Evolutionary conservation across 2,888 invertebrate species (phyloP), one percentile per base, ranked within the genome.

Genomic region (Synergus laeviventris): DNA sequence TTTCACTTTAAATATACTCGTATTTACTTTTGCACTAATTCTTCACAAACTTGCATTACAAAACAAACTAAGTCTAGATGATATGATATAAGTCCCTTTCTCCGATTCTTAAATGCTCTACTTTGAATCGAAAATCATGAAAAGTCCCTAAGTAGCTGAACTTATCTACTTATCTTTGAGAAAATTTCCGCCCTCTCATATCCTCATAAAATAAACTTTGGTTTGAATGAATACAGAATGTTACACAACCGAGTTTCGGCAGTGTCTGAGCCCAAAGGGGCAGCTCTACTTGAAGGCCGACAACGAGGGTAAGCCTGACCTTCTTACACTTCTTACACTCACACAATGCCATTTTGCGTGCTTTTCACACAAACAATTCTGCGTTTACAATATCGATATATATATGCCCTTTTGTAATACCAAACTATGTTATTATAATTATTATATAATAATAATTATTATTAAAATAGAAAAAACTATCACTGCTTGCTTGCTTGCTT

Each of bases 201-300:
- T 31, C 36, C 59, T 54, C 70, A 70, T 81, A 78, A 81, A 81
- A 81, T 85, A 83, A 82, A 84, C 86, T 87, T 87, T 87, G 82
- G 79, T 91, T 90, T 90, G 84, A 87, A 89, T 90, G 87, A 89
- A 90, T 91, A 87, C 88, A 91, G 91, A 89, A 84, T 87, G 86
- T 89, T 91, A 90, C 89, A 94, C 94, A 93, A 94, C 94, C 93
- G 95, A 95, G 93, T 94, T 93, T 92, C 94, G 95, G 91, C 94
- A 94, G 91, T 94, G 94, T 92, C 94, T 95, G 92, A 95, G 95
- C 92, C 94, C 95, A 89, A 93, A 94, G 93, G 95, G 95, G 92
- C 95, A 95, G 93, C 94, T 94, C 91, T 96, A 96, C 94, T 94
- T 96, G 92, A 95, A 95, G 93, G 94, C 95, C 91, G 96, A 96